A percentile compares a stretch with the other conserved stretches of the same genome.
phyloP scores from a whole-genome alignment of 2,888 invertebrate genomes.

The Fragum whitleyi region DNA sequence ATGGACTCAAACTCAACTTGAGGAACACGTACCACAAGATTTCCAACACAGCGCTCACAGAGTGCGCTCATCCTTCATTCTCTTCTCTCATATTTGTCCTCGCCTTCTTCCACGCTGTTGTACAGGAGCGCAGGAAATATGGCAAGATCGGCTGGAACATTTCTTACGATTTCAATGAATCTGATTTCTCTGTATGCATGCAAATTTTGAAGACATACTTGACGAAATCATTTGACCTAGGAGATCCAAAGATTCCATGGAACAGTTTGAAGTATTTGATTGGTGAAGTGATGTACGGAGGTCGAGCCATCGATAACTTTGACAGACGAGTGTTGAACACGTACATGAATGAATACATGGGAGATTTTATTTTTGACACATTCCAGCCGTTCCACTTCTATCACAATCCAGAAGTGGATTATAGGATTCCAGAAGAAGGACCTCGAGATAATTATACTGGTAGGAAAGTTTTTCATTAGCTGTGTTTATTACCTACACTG shows the following conservation, averaged over 20 bases:
- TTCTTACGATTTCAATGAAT: constrained; percentile 95
- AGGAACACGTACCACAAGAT: constrained; percentile 95
- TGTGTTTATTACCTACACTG: too few relatives aligned
- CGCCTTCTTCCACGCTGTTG: constrained; percentile 97
- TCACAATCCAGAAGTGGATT: constrained; percentile 90
- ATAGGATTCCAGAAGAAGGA: constrained; percentile 89
- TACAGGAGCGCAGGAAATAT: constrained; percentile 95
- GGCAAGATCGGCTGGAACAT: constrained; percentile 98
- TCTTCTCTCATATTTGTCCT: constrained; percentile 93
- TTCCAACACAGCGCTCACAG: constrained; percentile 90
- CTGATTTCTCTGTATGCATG: constrained; percentile 95
- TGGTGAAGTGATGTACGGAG: constrained; percentile 98
- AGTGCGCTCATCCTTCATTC: constrained; percentile 91
- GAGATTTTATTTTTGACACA: constrained; percentile 95
- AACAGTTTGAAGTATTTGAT: constrained; percentile 95
- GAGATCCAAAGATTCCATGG: constrained; percentile 92
- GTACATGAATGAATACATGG: constrained; percentile 97
- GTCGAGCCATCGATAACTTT: constrained; percentile 95
- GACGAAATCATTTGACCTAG: constrained; percentile 88
- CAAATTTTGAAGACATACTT: constrained; percentile 94
- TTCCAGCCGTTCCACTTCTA: constrained; percentile 97
- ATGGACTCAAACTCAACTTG: constrained; percentile 94
- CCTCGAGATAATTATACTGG: constrained; percentile 83
- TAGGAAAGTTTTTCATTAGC: constrained; percentile 60
- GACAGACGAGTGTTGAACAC: constrained; percentile 94